Evolutionary conservation across 2,888 invertebrate genomes (phyloP), one percentile per base, ranked within the genome.

Genomic region (Drosophila affinis): DNA sequence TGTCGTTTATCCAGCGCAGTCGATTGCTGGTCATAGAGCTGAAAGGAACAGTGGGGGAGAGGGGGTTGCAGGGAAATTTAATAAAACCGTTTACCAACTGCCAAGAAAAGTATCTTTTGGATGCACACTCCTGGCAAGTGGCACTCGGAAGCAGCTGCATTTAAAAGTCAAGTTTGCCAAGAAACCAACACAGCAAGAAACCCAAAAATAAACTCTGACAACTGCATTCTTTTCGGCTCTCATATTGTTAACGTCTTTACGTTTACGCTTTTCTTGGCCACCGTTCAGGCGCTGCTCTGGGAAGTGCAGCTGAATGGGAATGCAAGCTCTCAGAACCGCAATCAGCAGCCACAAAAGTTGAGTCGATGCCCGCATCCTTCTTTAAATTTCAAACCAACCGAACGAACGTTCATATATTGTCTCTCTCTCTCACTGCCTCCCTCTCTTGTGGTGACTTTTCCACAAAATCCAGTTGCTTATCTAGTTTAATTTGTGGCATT

Each of bases 21-120:
- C 95, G 94, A 93, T 98, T 98, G 91, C 96, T 95, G 32, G 96
- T 96, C 90, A 97, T 93, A 51, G 96, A 96, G 90, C 98, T 90
- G 93, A 72, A 90, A 29, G 9, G 29, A 29, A 29, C 29, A 29
- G 29, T 9, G 29, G 45, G 10, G 14, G 17, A 10, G 46, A 27
- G 29, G 27, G 21, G 21, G 49, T 29, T 55, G 18, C 21, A 58
- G 21, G 44, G 17, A 55, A 55, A 17, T 47, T 68, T 68, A 68
- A 53, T 70, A 72, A 51, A 61, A 61, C 39, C 62, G 57, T 59
- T 53, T 69, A 68, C n/a, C 57, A 57, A 52, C 54, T 76, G 76
- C 76, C 76, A 76, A 76, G 69, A 74, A 76, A 71, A 73, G 58
- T 75, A 75, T 69, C 61, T 80, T 24, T 58, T 44, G 63, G 59